These are phyloP conservation scores for Brenthis ino DNA, from an alignment of 2,888 invertebrate species.

Conservation along the genomic window DNA sequence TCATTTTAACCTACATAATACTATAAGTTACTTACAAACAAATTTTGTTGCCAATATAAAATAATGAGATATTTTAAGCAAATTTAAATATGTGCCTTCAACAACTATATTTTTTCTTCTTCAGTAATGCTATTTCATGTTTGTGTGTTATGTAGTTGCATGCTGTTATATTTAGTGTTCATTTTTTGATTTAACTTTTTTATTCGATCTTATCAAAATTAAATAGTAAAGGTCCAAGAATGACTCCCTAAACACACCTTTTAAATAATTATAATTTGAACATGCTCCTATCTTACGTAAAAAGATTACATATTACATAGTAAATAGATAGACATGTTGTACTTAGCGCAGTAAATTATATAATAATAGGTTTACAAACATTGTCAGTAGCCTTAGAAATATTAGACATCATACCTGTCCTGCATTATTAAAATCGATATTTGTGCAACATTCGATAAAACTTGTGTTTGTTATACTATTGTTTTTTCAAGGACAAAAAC, in stretches of 20 bases:
- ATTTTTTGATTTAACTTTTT: not conserved
- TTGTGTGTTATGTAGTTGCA: slow-evolving; percentile 21
- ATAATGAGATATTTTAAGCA: not conserved
- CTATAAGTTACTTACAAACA: not conserved
- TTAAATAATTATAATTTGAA: slow-evolving; percentile 9
- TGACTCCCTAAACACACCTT: not conserved
- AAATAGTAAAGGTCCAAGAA: not conserved
- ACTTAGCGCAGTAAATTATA: slow-evolving; percentile 11
- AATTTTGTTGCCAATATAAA: slow-evolving; percentile 27
- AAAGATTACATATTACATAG: slow-evolving; percentile 15
- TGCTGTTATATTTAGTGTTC: not conserved
- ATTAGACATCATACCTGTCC: slow-evolving; percentile 5
- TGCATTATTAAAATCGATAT: slow-evolving; percentile 12
- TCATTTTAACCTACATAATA: not conserved
- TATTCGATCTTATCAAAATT: too few relatives aligned
- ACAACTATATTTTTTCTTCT: not conserved
- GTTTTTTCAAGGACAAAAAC: slow-evolving; percentile 12
- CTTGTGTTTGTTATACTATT: not conserved
- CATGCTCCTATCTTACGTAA: slow-evolving; percentile 7
- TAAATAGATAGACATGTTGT: slow-evolving; percentile 11
- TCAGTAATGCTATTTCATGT: slow-evolving; percentile 19
- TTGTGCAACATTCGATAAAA: not conserved
- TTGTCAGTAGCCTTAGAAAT: slow-evolving; percentile 11
- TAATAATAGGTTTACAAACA: slow-evolving; percentile 13
- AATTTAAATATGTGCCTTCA: slow-evolving; percentile 18